Evolutionary conservation across 2,113 vertebrate genomes (phyloP), one percentile per base, ranked within the genome.

Genomic region (Talpa occidentalis): DNA sequence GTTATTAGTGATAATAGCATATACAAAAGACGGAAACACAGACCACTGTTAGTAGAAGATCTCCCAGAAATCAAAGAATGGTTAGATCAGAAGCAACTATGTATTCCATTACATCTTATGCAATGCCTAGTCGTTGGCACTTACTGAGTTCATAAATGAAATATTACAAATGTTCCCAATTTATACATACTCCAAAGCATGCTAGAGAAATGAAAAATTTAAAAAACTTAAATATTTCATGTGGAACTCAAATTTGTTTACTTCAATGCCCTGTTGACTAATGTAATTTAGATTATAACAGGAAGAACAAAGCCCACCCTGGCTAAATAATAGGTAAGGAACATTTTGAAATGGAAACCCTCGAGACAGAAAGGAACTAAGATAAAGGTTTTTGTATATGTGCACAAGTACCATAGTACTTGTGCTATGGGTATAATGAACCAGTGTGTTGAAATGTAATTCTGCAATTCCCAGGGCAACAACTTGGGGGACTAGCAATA

Each of bases 281-380:
- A 70, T 47, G 44, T 22, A 69, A 93, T 82, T 94, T 91, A 92
- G 49, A 83, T 80, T 69, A 64, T 73, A 95, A 81, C 5, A 49
- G 17, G 66, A 89, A 90, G 69, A 76, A 94, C 9, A 66, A 84
- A 83, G 47, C 19, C 26, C 30, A 84, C 0, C 3, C 35, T 89
- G 22, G n/a, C 60, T 91, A 69, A 94, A 90, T 72, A 92, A 77
- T 77, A 94, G 72, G 32, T 66, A 94, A 37, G 52, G 54, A 62
- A 62, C 30, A 91, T 93, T 94, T 79, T 95, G 94, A 94, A 97
- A 91, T 60, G 52, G 62, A 92, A 95, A 17, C 85, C 81, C 84
- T 88, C 49, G 80, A 93, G 83, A 81, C 37, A 93, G n/a, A 44
- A 88, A 81, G 22, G 8, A 94, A 74, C 40, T 49, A 59, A 92